Percentiles rank a stretch among this genome's conserved stretches.
Evolutionary conservation across 2,113 vertebrate genomes (phyloP).

Genomic region (Parotia lawesii): DNA sequence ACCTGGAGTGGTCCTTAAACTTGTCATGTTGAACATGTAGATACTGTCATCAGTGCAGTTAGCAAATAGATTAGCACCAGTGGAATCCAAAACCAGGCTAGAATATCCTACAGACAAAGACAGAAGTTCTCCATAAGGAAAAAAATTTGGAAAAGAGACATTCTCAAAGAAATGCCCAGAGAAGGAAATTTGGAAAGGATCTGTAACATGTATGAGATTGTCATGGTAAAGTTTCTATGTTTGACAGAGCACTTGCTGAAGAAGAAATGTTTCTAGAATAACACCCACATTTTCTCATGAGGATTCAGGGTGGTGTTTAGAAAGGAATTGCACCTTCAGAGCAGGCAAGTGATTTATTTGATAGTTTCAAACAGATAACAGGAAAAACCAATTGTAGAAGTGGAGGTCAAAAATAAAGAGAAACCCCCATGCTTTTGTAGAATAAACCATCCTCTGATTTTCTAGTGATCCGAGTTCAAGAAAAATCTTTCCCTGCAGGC

Average conservation of each 20-base stretch:
- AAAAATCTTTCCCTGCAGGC: not conserved
- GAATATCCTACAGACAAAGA: slow-evolving; percentile 83
- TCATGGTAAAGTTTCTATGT: not conserved
- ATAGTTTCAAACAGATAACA: not conserved
- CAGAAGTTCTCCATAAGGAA: not conserved
- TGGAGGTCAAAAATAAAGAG: not conserved
- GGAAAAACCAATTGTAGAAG: not conserved
- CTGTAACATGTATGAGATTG: not conserved
- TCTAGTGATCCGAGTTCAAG: not conserved
- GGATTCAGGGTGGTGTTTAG: not conserved
- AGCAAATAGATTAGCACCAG: slow-evolving; percentile 84
- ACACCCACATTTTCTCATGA: not conserved
- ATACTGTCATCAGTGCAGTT: slow-evolving; percentile 95
- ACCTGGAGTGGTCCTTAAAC: slow-evolving; percentile 86
- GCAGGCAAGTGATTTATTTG: not conserved
- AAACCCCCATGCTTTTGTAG: not conserved
- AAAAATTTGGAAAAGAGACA: not conserved
- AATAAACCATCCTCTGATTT: not conserved
- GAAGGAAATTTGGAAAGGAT: not conserved
- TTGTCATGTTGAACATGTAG: slow-evolving; percentile 91
- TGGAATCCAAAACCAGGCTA: slow-evolving; percentile 88
- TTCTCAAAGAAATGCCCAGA: not conserved
- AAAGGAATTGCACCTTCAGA: not conserved
- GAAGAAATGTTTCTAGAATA: not conserved
- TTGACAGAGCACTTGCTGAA: not conserved